Evolutionary conservation across 2,113 vertebrate genomes (phyloP).

Genomic region (Hippopotamus amphibius): DNA sequence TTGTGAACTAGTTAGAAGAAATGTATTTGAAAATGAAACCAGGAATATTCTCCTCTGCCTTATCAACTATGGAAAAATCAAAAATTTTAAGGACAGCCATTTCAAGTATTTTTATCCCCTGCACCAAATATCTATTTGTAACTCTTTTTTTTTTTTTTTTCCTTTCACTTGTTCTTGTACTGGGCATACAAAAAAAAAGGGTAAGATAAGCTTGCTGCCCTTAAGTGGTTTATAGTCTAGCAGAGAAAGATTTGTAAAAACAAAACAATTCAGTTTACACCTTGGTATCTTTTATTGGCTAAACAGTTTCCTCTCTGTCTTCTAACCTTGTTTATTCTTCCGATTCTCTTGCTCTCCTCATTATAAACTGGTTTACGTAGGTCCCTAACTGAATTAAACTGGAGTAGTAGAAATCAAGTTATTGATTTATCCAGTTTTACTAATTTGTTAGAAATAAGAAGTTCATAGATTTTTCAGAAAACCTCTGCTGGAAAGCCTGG

Average conservation of each 20-base stretch:
- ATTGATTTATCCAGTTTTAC: not conserved
- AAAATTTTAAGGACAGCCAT: not conserved
- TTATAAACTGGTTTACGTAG: not conserved
- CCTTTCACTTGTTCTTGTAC: not conserved
- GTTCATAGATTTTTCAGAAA: not conserved
- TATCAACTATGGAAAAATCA: not conserved
- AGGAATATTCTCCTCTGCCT: not conserved
- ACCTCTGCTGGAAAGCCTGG: not conserved
- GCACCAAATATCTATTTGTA: not conserved
- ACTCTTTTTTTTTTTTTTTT: not conserved
- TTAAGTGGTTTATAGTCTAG: not conserved
- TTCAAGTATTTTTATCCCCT: not conserved
- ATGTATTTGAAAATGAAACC: not conserved
- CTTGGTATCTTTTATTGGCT: not conserved
- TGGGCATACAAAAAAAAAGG: not conserved
- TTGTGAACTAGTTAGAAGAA: not conserved
- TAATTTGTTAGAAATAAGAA: conserved; percentile 31
- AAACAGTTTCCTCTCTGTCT: not conserved
- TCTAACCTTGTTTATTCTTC: not conserved
- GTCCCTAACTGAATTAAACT: not conserved
- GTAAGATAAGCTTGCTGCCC: not conserved
- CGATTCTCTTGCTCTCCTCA: not conserved
- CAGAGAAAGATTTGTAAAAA: not conserved
- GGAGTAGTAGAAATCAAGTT: not conserved
- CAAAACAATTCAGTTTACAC: not conserved